Percentiles rank a stretch among this genome's conserved stretches.
These are phyloP conservation scores for Hemaris fuciformis DNA, from an alignment of 2,888 invertebrate species.

Conservation along the genomic window DNA sequence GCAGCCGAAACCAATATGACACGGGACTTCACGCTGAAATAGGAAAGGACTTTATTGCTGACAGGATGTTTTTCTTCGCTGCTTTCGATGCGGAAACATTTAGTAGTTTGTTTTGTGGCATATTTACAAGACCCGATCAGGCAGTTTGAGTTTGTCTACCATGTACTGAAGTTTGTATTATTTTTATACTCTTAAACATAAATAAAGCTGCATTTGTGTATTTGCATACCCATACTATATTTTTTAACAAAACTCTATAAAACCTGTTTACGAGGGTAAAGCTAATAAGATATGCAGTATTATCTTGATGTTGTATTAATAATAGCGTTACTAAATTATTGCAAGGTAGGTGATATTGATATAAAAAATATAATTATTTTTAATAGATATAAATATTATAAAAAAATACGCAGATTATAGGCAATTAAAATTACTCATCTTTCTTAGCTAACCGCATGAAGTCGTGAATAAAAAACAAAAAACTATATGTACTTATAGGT, in stretches of 20 bases:
- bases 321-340: no score
- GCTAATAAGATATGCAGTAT: no score
- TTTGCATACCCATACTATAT: background rate
- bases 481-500: background rate
- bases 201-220: background rate
- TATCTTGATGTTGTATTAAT: no score
- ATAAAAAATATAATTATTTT: no score
- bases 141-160: background rate
- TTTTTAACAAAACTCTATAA: no score
- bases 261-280: no score
- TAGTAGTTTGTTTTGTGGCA: background rate
- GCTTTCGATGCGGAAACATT: background rate
- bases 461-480: no score
- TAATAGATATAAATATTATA: no score
- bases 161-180: background rate
- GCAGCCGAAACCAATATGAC: background rate
- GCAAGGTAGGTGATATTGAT: no score
- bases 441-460: no score
- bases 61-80: background rate
- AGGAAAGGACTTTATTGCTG: slow-evolving; percentile 8
- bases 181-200: background rate
- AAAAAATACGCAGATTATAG: no score
- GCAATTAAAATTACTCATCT: no score
- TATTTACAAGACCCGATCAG: background rate
- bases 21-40: slow-evolving; percentile 8